These are phyloP conservation scores for Sorex maritimensis DNA, from an alignment of 2,797 vertebrate genomes.

Conservation along the genomic window DNA sequence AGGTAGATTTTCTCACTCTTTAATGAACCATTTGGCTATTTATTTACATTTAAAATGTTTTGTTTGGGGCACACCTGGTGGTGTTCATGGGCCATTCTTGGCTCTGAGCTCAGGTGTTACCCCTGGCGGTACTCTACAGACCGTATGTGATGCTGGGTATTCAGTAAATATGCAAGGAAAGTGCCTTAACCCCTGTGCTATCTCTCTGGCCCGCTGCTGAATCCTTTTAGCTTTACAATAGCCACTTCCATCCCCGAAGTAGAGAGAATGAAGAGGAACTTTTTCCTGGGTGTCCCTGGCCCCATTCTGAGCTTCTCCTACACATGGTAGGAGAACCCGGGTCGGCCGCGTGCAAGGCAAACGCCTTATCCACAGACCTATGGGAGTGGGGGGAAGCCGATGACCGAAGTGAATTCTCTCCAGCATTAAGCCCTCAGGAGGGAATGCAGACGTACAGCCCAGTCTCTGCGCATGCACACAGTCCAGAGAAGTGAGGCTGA, in stretches of 20 bases:
- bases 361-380: too few relatives aligned
- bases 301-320: neutral
- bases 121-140: too few relatives aligned
- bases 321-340: neutral
- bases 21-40: neutral
- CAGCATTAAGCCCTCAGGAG: neutral
- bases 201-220: too few relatives aligned
- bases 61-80: too few relatives aligned
- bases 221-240: constrained; percentile 9
- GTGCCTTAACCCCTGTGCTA: too few relatives aligned
- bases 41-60: too few relatives aligned
- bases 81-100: too few relatives aligned
- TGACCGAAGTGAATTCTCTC: neutral
- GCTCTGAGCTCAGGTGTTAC: too few relatives aligned
- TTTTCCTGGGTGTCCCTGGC: neutral
- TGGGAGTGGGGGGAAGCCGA: neutral
- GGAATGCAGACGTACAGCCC: neutral
- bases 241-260: neutral
- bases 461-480: neutral
- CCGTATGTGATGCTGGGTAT: too few relatives aligned
- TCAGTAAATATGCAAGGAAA: too few relatives aligned
- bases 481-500: constrained; percentile 10
- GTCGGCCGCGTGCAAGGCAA: too few relatives aligned
- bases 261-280: neutral
- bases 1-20: neutral